A percentile compares a stretch with the other conserved stretches of the same genome.
phyloP scores from a whole-genome alignment of 2,888 invertebrate genomes.

The Meloe dianella region DNA sequence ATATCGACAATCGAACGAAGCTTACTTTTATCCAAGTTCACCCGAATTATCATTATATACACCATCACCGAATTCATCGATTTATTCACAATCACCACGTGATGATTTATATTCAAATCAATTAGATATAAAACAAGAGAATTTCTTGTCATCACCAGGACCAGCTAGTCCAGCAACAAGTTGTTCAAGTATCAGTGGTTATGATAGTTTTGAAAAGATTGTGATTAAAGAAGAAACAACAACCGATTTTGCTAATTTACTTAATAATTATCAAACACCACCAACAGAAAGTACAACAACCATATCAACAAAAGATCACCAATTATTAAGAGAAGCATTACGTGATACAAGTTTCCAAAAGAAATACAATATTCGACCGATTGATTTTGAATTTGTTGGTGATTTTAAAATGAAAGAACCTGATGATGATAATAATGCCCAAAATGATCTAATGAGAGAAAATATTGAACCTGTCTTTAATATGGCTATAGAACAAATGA shows the following conservation, averaged over 20 bases:
- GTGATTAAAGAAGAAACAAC: not conserved
- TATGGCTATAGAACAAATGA: constrained; percentile 85
- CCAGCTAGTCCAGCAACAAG: constrained; percentile 54
- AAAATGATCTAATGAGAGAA: constrained; percentile 62
- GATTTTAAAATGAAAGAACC: constrained; percentile 73
- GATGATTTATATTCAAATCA: constrained; percentile 59
- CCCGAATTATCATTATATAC: constrained; percentile 63
- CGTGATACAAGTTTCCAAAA: constrained; percentile 86
- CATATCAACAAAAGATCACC: constrained; percentile 68
- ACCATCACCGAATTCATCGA: constrained; percentile 59
- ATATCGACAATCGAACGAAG: constrained; percentile 62
- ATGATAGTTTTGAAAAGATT: not conserved
- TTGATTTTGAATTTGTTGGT: constrained; percentile 68
- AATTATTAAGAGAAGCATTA: constrained; percentile 78
- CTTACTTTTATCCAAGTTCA: constrained; percentile 54
- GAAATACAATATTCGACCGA: constrained; percentile 80
- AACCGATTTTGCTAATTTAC: not conserved
- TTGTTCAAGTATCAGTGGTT: constrained; percentile 38
- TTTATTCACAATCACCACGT: constrained; percentile 66
- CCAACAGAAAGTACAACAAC: not conserved
- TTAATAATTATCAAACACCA: constrained; percentile 1
- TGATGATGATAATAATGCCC: constrained; percentile 60
- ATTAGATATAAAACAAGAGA: constrained; percentile 54
- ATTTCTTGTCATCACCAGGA: constrained; percentile 60
- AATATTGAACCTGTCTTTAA: constrained; percentile 84